phyloP scores from a whole-genome alignment of 2,797 vertebrate genomes.

The Chromis chromis region DNA sequence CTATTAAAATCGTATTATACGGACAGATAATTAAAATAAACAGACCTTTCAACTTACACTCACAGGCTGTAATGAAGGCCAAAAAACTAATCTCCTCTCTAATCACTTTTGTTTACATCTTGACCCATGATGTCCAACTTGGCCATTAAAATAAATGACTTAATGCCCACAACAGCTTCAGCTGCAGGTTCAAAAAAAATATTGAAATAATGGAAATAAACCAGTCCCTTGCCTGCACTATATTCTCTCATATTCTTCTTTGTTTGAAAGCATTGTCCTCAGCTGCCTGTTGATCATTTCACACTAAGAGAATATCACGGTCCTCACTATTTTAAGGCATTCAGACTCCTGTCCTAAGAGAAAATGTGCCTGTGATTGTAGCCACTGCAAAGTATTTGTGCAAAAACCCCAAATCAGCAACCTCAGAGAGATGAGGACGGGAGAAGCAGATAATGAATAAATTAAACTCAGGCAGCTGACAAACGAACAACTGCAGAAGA shows the following conservation, averaged over 20 bases:
- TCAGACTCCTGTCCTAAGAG: constrained; percentile 15
- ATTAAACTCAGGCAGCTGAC: constrained; percentile 64
- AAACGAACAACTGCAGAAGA: constrained; percentile 43
- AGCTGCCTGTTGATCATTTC: constrained; percentile 12
- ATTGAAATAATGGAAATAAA: neutral
- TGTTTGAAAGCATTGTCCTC: constrained; percentile 4
- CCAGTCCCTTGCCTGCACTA: neutral
- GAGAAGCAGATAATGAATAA: constrained; percentile 57
- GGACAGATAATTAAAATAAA: neutral
- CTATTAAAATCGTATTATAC: too few relatives aligned
- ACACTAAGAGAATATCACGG: neutral
- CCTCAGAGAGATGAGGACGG: constrained; percentile 19
- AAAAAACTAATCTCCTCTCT: neutral
- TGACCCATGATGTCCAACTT: neutral
- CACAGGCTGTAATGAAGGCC: neutral
- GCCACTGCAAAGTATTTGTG: constrained; percentile 19
- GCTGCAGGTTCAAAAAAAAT: neutral
- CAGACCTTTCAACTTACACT: neutral
- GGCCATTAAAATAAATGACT: neutral
- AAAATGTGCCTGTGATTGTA: constrained; percentile 25
- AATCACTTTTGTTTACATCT: neutral
- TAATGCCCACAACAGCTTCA: neutral
- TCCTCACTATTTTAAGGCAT: constrained; percentile 19
- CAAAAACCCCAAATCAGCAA: constrained; percentile 33
- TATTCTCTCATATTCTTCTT: neutral